phyloP scores from a whole-genome alignment of 2,113 vertebrate species.

The Channa argus region DNA sequence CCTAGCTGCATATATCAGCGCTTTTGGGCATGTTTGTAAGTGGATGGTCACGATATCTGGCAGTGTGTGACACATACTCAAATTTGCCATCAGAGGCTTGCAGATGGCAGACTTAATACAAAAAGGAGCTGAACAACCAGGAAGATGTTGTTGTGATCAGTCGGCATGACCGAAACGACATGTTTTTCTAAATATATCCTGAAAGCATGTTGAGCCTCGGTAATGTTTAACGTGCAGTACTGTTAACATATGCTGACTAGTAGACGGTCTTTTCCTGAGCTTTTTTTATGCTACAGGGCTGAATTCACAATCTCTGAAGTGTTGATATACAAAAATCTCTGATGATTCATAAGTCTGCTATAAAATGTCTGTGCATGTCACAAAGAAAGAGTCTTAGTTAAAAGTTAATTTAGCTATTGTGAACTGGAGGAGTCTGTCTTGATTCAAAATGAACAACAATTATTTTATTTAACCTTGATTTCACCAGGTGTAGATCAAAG shows the following conservation, averaged over 20 bases:
- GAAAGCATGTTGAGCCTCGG: not conserved
- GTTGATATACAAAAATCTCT: not conserved
- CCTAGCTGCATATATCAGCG: slow-evolving; percentile 51
- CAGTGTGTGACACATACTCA: slow-evolving; percentile 60
- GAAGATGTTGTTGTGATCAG: slow-evolving; percentile 33
- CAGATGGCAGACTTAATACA: slow-evolving; percentile 52
- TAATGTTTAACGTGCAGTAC: slow-evolving; percentile 7
- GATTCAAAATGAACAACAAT: too few relatives aligned
- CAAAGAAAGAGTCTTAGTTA: not conserved
- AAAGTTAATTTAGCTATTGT: too few relatives aligned
- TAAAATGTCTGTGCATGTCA: too few relatives aligned
- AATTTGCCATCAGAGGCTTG: slow-evolving; percentile 47
- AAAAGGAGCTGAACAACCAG: slow-evolving; percentile 42
- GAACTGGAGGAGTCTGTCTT: too few relatives aligned
- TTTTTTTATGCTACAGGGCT: not conserved
- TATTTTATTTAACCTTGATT: too few relatives aligned
- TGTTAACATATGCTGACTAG: slow-evolving; percentile 15
- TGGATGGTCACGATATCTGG: slow-evolving; percentile 55
- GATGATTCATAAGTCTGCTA: not conserved
- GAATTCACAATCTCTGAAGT: not conserved
- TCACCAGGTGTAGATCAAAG: too few relatives aligned
- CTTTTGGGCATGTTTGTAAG: slow-evolving; percentile 44
- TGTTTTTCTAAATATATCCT: slow-evolving; percentile 30
- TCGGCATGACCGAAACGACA: slow-evolving; percentile 13
- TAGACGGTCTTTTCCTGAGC: not conserved